A percentile compares a stretch with the other conserved stretches of the same genome.
These are phyloP conservation scores for Limnodromus scolopaceus DNA, from an alignment of 2,797 vertebrate genomes.

Conservation along the genomic window DNA sequence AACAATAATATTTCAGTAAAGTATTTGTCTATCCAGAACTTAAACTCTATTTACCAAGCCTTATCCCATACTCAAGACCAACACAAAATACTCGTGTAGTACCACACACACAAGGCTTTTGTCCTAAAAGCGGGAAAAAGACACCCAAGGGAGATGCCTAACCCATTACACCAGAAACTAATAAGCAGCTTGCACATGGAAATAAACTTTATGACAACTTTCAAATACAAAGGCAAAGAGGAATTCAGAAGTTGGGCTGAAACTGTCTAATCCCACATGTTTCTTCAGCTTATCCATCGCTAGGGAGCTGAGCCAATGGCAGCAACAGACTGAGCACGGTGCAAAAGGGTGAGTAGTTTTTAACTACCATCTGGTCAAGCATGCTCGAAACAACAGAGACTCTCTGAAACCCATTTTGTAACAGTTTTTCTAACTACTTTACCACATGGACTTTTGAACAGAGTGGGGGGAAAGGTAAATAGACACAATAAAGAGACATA, in stretches of 20 bases:
- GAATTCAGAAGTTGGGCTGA: not conserved
- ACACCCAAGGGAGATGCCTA: not conserved
- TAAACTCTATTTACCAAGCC: not conserved
- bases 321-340: not conserved
- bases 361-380: not conserved
- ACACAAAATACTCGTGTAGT: not conserved
- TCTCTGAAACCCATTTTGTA: not conserved
- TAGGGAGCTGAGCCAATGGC: not conserved
- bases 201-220: not conserved
- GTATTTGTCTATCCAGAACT: not conserved
- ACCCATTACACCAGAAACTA: not conserved
- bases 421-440: not conserved
- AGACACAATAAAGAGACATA: not conserved
- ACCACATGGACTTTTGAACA: not conserved
- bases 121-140: not conserved
- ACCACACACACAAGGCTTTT: not conserved
- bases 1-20: not conserved
- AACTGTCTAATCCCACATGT: not conserved
- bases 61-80: not conserved
- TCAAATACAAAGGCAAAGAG: not conserved
- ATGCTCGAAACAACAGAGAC: not conserved
- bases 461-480: rapidly evolving
- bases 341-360: not conserved
- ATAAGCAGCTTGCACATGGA: not conserved
- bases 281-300: not conserved